These are phyloP conservation scores for Gulo gulo DNA, from an alignment of 2,113 vertebrate species.

Conservation along the genomic window DNA sequence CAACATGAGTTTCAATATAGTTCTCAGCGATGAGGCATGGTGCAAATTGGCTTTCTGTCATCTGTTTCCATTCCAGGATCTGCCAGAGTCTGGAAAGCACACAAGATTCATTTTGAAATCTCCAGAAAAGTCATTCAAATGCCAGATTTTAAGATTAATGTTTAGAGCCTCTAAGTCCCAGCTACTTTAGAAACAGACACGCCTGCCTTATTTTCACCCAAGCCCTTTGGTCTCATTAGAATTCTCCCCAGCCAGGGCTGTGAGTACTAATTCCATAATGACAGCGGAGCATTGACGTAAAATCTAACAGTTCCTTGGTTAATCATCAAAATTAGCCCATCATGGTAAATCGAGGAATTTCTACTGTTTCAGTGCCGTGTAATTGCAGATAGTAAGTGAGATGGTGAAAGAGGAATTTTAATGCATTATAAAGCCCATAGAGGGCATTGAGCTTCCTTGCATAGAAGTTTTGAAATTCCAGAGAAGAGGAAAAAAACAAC, in stretches of 20 bases:
- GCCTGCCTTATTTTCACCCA: background rate
- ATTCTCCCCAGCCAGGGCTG: constrained; percentile 61
- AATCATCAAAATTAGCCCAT: constrained; percentile 84
- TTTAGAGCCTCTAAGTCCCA: constrained; percentile 7
- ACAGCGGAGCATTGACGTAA: constrained; percentile 75
- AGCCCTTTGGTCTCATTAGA: constrained; percentile 73
- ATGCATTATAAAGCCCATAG: constrained; percentile 45
- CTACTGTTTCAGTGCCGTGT: constrained; percentile 68
- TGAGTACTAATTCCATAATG: constrained; percentile 82
- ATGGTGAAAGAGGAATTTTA: constrained; percentile 75
- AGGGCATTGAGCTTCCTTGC: constrained; percentile 55
- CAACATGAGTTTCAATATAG: background rate
- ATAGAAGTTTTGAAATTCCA: constrained; percentile 42
- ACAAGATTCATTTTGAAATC: constrained; percentile 33
- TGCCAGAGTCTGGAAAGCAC: constrained; percentile 70
- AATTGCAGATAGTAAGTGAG: constrained; percentile 81
- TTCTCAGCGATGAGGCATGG: constrained; percentile 30
- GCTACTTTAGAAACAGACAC: background rate
- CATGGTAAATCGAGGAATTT: constrained; percentile 72
- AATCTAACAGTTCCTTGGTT: constrained; percentile 82
- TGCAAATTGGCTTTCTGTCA: constrained; percentile 67
- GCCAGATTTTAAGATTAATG: background rate
- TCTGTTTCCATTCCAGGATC: constrained; percentile 66
- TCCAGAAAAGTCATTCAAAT: background rate
- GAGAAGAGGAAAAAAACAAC: background rate